Evolutionary conservation across 2,113 vertebrate species (phyloP), one percentile per base, ranked within the genome.

Genomic region (Cairina moschata): DNA sequence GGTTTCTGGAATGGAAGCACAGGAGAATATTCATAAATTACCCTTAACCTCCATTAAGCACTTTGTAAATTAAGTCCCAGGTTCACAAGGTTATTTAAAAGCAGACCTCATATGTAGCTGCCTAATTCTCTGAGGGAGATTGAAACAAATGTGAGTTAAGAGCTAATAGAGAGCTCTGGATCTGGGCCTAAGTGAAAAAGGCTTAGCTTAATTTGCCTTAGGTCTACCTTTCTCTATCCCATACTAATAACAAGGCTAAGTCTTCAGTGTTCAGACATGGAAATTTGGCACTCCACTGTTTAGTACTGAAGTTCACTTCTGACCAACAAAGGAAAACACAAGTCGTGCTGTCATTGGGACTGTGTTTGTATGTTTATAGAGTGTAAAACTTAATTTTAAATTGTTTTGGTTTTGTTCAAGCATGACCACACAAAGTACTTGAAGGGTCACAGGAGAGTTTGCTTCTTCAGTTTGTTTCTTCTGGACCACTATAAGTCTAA

Each of bases 61-160:
- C 42, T n/a, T 69, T 58, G 62, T 71, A 69, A 88, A 91, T 93
- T 68, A 85, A 63, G 40, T 62, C 72, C 55, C 50, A 50, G 31
- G 50, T 90, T 90, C 82, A 83, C 38, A 74, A 50, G 56, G 17
- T 21, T 90, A n/a, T 84, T 93, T 84, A 54, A 84, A 91, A 69
- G 56, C 46, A 81, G 26, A 76, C 62, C 32, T 80, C 59, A 44
- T 15, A 56, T 5, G 44, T 54, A 54, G 26, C 54, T 93, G 68
- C 34, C 34, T 21, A 56, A 8, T 46, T 87, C 74, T 83, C 63
- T 76, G 46, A 62, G 36, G 46, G 63, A 84, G 71, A 50, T 13
- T 36, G 56, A 79, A 84, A 84, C 29, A 72, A 93, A 77, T 52
- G 52, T 58, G 74, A 91, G 28, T 62, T 67, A 72, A 76, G 34